Conservation (phyloP, 2,113 vertebrate species). For the Aptenodytes forsteri region DNA sequence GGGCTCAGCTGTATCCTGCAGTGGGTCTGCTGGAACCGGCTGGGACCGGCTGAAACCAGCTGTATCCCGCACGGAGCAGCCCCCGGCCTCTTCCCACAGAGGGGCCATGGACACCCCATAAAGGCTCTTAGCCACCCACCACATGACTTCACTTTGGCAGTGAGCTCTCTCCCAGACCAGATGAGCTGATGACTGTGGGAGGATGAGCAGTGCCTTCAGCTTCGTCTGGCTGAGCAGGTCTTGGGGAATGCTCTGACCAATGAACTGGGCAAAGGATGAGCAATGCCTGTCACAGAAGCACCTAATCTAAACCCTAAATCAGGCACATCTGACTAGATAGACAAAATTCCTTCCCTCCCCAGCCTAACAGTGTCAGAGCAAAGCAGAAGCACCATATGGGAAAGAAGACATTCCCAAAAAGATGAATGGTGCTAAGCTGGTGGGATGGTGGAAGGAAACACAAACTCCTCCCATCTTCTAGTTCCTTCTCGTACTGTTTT, state of each 20-base stretch:
- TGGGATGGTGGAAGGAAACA: background rate
- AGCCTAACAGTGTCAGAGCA: background rate
- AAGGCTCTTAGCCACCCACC: background rate
- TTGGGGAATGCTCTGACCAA: background rate
- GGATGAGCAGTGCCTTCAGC: background rate
- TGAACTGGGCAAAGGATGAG: background rate
- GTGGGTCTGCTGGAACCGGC: rapidly evolving
- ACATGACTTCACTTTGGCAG: background rate
- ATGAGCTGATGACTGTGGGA: background rate
- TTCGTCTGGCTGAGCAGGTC: background rate
- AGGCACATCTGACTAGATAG: background rate
- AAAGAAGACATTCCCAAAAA: background rate
- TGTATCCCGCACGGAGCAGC: rapidly evolving
- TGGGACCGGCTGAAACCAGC: background rate
- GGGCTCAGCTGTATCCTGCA: background rate
- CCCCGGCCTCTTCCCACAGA: background rate
- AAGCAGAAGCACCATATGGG: background rate
- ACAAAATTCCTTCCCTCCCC: background rate
- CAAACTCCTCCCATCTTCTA: background rate
- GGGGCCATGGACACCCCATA: rapidly evolving
- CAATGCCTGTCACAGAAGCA: background rate
- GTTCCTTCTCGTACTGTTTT: background rate
- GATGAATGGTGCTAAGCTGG: background rate
- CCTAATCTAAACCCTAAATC: background rate
- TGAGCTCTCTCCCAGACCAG: background rate